phyloP scores from a whole-genome alignment of 2,888 invertebrate species.

The Drosophila demipolita region DNA sequence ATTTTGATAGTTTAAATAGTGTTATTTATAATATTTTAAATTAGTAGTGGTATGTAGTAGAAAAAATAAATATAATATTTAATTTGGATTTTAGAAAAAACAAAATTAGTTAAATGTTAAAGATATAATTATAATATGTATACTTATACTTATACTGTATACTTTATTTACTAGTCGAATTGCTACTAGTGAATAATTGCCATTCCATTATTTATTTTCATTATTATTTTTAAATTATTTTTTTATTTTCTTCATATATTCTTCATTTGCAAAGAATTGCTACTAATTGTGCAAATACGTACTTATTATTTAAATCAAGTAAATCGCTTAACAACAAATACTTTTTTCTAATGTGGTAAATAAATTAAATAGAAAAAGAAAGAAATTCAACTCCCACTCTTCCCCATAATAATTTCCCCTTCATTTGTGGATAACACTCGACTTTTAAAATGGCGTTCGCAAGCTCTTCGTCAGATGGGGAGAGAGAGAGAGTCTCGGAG shows the following conservation, averaged over 20 bases:
- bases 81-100: not conserved
- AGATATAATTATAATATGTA: not conserved
- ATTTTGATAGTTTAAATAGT: not conserved
- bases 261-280: not conserved
- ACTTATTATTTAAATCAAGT: not conserved
- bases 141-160: not conserved
- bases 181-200: too few relatives aligned
- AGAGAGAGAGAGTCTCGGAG: not conserved
- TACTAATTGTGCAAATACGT: not conserved
- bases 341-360: not conserved
- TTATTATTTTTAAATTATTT: not conserved
- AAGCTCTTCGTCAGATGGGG: not conserved
- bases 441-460: conserved; percentile 20
- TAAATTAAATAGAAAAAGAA: not conserved
- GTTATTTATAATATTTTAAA: not conserved
- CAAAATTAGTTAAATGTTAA: not conserved
- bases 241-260: too few relatives aligned
- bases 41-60: not conserved
- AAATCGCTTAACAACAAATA: not conserved
- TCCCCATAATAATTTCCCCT: not conserved
- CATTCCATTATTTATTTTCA: not conserved
- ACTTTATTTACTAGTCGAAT: too few relatives aligned
- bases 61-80: not conserved
- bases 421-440: not conserved
- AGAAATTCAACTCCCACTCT: not conserved